Percentiles rank a stretch among this genome's conserved stretches.
phyloP scores from a whole-genome alignment of 2,797 vertebrate species.

The Micropoecilia bifurca region DNA sequence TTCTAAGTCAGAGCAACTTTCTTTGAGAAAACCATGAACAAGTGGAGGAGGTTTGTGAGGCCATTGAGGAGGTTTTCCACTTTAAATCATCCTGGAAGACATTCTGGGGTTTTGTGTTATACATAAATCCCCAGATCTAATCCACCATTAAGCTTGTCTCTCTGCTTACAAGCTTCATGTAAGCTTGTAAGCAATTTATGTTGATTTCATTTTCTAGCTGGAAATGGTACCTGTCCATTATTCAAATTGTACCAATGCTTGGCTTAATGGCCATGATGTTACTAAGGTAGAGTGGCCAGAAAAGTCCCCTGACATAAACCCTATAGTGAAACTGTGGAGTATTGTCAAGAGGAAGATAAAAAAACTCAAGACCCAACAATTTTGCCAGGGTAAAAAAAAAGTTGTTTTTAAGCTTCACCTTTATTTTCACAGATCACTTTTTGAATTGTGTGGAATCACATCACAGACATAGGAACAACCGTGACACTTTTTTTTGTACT shows the following conservation, averaged over 20 bases:
- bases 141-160: neutral
- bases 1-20: neutral
- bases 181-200: neutral
- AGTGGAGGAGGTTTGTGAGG: constrained; percentile 90
- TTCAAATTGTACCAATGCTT: neutral
- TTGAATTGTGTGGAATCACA: constrained; percentile 17
- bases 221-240: neutral
- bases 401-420: neutral
- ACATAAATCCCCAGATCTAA: constrained; percentile 71
- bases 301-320: neutral
- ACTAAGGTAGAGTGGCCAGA: neutral
- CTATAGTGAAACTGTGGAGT: neutral
- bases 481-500: constrained; percentile 4
- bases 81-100: constrained; percentile 95
- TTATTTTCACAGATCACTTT: neutral
- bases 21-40: constrained; percentile 35
- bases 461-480: constrained; percentile 21
- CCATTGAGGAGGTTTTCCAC: constrained; percentile 93
- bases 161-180: neutral
- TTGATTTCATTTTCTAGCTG: neutral
- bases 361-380: neutral
- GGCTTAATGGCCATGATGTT: neutral
- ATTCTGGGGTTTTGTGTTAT: constrained; percentile 92
- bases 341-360: neutral
- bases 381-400: neutral